Evolutionary conservation across 2,797 vertebrate species (phyloP).

Genomic region (Acipenser transmontanus): DNA sequence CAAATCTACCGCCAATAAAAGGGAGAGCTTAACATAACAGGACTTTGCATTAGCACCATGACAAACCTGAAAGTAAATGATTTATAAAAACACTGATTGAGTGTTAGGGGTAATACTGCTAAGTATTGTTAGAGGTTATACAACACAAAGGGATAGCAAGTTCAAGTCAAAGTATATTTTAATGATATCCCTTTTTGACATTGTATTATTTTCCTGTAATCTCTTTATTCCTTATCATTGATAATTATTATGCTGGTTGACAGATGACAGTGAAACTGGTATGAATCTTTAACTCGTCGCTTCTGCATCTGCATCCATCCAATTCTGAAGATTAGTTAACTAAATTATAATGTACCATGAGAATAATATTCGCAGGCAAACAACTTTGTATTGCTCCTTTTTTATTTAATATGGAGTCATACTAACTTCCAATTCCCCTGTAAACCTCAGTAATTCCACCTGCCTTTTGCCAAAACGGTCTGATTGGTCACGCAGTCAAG

Average conservation of each 20-base stretch:
- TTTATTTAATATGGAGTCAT: neutral
- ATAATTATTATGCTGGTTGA: neutral
- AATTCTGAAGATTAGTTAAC: conserved; percentile 28
- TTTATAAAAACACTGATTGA: too few species aligned
- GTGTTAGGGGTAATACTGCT: too few species aligned
- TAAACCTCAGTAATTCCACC: conserved; percentile 3
- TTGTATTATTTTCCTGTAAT: too few species aligned
- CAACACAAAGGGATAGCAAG: too few species aligned
- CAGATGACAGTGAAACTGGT: neutral
- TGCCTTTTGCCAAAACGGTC: conserved; percentile 19
- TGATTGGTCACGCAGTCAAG: conserved; percentile 46
- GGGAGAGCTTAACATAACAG: too few species aligned
- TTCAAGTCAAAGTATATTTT: too few species aligned
- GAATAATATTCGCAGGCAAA: neutral
- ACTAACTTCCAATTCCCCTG: neutral
- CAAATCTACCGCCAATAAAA: too few species aligned
- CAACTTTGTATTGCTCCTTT: neutral
- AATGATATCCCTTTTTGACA: too few species aligned
- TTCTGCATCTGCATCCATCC: conserved; percentile 32
- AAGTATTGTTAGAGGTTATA: too few species aligned
- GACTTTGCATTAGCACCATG: too few species aligned
- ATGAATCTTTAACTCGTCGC: conserved; percentile 34
- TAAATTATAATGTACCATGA: conserved; percentile 12
- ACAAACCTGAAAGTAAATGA: too few species aligned
- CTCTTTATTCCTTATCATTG: neutral